Evolutionary conservation across 2,888 invertebrate species (phyloP), one percentile per base, ranked within the genome.

Genomic region (Eristalis arbustorum): DNA sequence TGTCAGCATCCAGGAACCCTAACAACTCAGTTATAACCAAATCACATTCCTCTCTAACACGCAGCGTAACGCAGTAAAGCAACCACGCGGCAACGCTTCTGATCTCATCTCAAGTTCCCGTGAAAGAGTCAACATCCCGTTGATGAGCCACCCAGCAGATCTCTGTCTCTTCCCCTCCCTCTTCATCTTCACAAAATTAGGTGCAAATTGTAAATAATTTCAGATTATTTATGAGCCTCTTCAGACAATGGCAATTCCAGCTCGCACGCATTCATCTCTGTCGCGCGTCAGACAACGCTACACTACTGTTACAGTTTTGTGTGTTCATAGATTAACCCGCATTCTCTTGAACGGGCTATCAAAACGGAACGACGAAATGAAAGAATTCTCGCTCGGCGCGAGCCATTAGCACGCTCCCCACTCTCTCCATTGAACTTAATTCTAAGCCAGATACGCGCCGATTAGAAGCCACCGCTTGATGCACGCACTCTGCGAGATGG

Each of bases 101-200:
- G 14, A 11, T 67, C 22, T 42, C 67, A 61, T n/a, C n/a, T 68
- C 61, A 75, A 23, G 23, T 42, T 34, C 14, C 67, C 31, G 49
- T 61, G 75, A 68, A 59, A 67, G 49, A 68, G 61, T 75, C 75
- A 59, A 42, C 67, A 75, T 67, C n/a, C 75, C 75, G 75, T 75
- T 75, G 31, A 34, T 23, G 25, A 34, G 1, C n/a, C n/a, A 61
- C 37, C 66, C 49, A n/a, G n/a, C 49, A 8, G 3, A 1, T n/a
- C 49, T 57, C 40, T 28, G 28, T 34, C 31, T 31, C 31, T 1
- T 3, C 13, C 1, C 13, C 37, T 37, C 13, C 3, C n/a, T 49
- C 49, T 57, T 28, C 22, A 28, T 34, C 14, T 31, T 1, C 28
- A 67, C 34, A 56, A 62, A 69, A 76, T 69, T 68, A 76, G 62